A percentile compares a stretch with the other conserved stretches of the same genome.
These are phyloP conservation scores for Perca flavescens DNA, from an alignment of 2,113 vertebrate genomes.

Conservation along the genomic window DNA sequence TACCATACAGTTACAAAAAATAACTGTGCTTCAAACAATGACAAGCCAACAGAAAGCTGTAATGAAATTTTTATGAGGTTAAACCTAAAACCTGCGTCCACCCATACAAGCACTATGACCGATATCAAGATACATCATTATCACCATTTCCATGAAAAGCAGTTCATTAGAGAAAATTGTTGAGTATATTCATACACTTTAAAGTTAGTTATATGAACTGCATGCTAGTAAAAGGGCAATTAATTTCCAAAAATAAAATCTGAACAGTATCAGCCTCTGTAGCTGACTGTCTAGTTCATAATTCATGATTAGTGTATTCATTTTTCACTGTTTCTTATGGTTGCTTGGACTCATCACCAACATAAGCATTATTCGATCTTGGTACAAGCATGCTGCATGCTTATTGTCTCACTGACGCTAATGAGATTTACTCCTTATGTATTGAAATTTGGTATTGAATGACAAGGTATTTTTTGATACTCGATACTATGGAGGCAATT, in stretches of 20 bases:
- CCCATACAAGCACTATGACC: slow-evolving; percentile 17
- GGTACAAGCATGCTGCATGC: too few relatives aligned
- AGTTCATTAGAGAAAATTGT: neutral
- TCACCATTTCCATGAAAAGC: neutral
- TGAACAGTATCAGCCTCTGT: neutral
- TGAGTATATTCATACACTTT: neutral
- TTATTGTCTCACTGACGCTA: too few relatives aligned
- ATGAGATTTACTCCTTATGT: too few relatives aligned
- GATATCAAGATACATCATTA: slow-evolving; percentile 24
- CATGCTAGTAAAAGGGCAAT: neutral
- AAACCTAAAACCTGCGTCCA: slow-evolving; percentile 35
- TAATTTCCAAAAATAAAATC: neutral
- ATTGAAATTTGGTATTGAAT: too few relatives aligned
- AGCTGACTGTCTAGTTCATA: neutral
- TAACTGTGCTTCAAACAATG: slow-evolving; percentile 7
- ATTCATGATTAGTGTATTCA: neutral
- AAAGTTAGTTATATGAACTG: neutral
- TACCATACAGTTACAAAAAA: slow-evolving; percentile 11
- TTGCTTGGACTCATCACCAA: neutral
- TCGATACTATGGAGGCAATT: too few relatives aligned
- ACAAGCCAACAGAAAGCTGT: slow-evolving; percentile 17
- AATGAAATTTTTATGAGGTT: slow-evolving; percentile 51
- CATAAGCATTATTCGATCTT: too few relatives aligned
- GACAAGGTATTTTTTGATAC: too few relatives aligned
- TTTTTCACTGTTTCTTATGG: neutral